These are phyloP conservation scores for Spicauda simplicius DNA, from an alignment of 2,888 invertebrate species.

Conservation along the genomic window DNA sequence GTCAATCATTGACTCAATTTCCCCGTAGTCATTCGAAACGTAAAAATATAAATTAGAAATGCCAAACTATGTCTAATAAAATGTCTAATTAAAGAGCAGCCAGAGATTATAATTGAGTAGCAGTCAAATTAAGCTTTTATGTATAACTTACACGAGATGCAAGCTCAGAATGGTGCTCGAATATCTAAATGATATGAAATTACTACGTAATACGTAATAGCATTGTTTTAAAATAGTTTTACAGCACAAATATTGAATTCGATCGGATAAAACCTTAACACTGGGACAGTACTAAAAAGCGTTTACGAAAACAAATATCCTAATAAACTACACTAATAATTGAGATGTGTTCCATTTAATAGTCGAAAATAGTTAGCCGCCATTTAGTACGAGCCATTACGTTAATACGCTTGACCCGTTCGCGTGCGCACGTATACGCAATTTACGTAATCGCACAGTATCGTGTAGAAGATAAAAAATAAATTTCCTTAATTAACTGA, in stretches of 20 bases:
- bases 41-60: neutral
- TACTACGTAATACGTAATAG: slow-evolving; percentile 6
- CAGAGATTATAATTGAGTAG: slow-evolving; percentile 4
- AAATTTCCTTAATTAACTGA: slow-evolving; percentile 44
- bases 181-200: slow-evolving; percentile 23
- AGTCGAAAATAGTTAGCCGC: slow-evolving; percentile 8
- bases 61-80: neutral
- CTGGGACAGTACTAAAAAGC: slow-evolving; percentile 24
- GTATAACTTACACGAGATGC: neutral
- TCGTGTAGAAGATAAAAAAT: slow-evolving; percentile 38
- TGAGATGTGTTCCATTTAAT: slow-evolving; percentile 16
- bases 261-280: slow-evolving; percentile 4
- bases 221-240: neutral
- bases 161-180: neutral
- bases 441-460: slow-evolving; percentile 3
- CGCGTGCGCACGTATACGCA: slow-evolving; percentile 9
- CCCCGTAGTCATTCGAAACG: neutral
- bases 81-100: neutral
- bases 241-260: slow-evolving; percentile 7
- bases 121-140: neutral
- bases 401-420: slow-evolving; percentile 4
- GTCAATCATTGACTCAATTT: neutral
- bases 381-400: slow-evolving; percentile 5
- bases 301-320: slow-evolving; percentile 11
- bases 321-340: slow-evolving; percentile 29